phyloP scores from a whole-genome alignment of 2,888 invertebrate species.

The Pasiphila rectangulata region DNA sequence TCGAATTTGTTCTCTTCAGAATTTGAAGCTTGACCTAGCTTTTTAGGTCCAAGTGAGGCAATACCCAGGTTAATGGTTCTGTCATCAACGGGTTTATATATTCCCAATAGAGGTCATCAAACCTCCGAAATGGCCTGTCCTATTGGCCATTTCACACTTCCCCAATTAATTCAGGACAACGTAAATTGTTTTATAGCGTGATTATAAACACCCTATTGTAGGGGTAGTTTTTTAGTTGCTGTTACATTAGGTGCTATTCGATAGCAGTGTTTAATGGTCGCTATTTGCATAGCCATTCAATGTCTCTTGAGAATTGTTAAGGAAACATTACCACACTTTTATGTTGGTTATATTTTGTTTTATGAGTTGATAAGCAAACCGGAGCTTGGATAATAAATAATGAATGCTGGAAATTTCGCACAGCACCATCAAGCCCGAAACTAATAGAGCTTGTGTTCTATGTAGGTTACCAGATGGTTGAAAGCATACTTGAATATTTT shows the following conservation, averaged over 20 bases:
- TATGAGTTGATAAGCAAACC: no score
- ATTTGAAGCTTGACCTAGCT: neutral
- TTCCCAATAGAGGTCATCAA: constrained; percentile 12
- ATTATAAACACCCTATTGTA: constrained; percentile 49
- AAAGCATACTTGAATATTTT: no score
- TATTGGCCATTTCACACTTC: constrained; percentile 42
- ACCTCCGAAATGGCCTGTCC: constrained; percentile 6
- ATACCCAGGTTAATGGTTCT: neutral
- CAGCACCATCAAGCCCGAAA: no score
- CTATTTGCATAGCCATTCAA: constrained; percentile 34
- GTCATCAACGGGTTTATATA: constrained; percentile 3
- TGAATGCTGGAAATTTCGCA: no score
- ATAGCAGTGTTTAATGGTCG: constrained; percentile 34
- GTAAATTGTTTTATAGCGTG: constrained; percentile 71
- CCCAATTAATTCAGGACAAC: constrained; percentile 55
- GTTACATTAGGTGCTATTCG: constrained; percentile 25
- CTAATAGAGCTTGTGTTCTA: no score
- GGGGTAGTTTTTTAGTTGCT: constrained; percentile 33
- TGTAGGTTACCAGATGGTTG: no score
- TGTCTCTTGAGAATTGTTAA: constrained; percentile 20
- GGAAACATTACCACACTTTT: constrained; percentile 2
- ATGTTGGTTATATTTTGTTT: no score
- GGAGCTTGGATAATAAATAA: no score
- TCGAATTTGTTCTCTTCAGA: no score
- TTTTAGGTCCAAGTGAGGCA: neutral